Evolutionary conservation across 2,113 vertebrate genomes (phyloP).

Genomic region (Pomatostomus ruficeps): DNA sequence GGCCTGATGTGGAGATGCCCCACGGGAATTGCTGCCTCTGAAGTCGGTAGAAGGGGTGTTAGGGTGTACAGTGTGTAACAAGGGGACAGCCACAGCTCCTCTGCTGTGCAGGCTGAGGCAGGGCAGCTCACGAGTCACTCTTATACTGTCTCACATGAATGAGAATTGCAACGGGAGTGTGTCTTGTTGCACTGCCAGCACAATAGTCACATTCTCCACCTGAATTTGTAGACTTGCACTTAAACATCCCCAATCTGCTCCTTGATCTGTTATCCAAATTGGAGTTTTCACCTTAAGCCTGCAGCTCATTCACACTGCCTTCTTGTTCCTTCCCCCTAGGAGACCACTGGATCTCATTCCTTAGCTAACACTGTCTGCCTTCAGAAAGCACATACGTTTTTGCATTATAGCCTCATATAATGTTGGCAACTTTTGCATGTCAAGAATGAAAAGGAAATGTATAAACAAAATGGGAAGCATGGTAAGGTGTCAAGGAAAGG

Average conservation of each 20-base stretch:
- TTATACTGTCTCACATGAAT: not conserved
- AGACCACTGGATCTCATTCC: not conserved
- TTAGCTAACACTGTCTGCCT: not conserved
- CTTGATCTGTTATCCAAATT: not conserved
- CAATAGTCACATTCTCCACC: not conserved
- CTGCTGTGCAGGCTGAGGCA: not conserved
- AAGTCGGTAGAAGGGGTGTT: not conserved
- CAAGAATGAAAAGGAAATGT: not conserved
- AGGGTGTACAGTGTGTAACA: not conserved
- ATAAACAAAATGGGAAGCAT: not conserved
- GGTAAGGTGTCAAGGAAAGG: not conserved
- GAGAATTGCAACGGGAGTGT: not conserved
- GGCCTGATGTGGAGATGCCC: not conserved
- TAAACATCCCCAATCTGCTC: not conserved
- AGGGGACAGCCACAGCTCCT: not conserved
- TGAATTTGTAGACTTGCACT: not conserved
- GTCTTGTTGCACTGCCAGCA: not conserved
- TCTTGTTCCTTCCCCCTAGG: not conserved
- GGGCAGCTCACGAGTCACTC: fast-evolving
- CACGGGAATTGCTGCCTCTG: not conserved
- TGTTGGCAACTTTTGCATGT: not conserved
- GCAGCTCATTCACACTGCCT: not conserved
- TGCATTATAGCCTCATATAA: not conserved
- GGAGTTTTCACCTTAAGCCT: not conserved
- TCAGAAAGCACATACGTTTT: not conserved